A percentile compares a stretch with the other conserved stretches of the same genome.
Evolutionary conservation across 2,888 invertebrate species (phyloP).

Genomic region (Lysandra bellargus): DNA sequence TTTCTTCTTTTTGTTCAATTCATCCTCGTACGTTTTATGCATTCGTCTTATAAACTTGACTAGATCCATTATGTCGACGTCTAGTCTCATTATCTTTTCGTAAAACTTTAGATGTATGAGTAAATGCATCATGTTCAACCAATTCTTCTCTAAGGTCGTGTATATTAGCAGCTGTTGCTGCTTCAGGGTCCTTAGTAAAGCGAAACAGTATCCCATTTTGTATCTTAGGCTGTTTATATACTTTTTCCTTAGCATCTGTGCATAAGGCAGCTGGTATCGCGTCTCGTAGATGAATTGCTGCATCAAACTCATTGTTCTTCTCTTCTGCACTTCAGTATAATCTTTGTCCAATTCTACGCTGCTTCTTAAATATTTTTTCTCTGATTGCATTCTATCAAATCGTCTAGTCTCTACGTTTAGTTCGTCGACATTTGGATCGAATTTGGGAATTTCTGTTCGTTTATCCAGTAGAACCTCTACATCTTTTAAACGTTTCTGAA

Average conservation of each 20-base stretch:
- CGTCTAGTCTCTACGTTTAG: conserved; percentile 43
- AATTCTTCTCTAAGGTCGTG: conserved; percentile 34
- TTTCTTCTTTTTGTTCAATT: neutral
- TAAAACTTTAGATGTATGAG: conserved; percentile 46
- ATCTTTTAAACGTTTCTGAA: conserved; percentile 35
- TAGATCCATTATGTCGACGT: conserved; percentile 48
- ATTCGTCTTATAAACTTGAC: conserved; percentile 38
- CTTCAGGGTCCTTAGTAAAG: conserved; percentile 46
- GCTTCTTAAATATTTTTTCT: neutral
- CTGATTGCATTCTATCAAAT: conserved; percentile 41
- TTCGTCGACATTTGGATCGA: conserved; percentile 42
- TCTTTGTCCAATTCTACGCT: neutral
- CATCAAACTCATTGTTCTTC: conserved; percentile 43
- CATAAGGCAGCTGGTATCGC: conserved; percentile 48
- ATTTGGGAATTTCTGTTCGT: conserved; percentile 41
- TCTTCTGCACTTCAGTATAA: conserved; percentile 35
- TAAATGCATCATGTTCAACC: conserved; percentile 27
- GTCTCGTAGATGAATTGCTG: conserved; percentile 52
- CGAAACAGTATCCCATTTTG: conserved; percentile 51
- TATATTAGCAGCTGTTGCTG: conserved; percentile 46
- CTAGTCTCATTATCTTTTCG: conserved; percentile 48
- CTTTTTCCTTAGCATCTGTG: conserved; percentile 49
- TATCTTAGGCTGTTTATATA: conserved; percentile 44
- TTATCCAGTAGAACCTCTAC: conserved; percentile 41
- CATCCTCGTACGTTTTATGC: conserved; percentile 24